Evolutionary conservation across 1,140 invertebrate species (phyloP).

Genomic region (Pinna nobilis): DNA sequence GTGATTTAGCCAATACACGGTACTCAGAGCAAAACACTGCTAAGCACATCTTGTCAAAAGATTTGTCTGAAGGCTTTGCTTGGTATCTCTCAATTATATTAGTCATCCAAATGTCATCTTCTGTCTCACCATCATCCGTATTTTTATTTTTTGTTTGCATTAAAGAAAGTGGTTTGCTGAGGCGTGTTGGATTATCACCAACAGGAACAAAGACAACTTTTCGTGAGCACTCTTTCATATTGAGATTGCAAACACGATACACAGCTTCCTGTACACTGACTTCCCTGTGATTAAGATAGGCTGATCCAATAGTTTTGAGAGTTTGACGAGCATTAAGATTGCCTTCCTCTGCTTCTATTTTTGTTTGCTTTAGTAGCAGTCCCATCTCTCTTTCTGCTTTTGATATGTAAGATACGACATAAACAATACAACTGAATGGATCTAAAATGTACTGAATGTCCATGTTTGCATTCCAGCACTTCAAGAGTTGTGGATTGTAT

Average conservation of each 20-base stretch:
- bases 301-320: slow-evolving; percentile 20
- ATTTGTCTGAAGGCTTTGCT: not conserved
- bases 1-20: not conserved
- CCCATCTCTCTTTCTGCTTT: slow-evolving; percentile 43
- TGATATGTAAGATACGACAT: slow-evolving; percentile 30
- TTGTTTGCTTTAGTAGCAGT: slow-evolving; percentile 19
- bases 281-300: slow-evolving; percentile 37
- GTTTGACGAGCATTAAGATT: slow-evolving; percentile 30
- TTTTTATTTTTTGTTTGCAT: not conserved
- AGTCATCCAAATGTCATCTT: slow-evolving; percentile 6
- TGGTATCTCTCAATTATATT: slow-evolving; percentile 12
- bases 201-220: slow-evolving; percentile 36
- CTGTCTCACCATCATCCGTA: not conserved
- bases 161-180: slow-evolving; percentile 5
- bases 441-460: slow-evolving; percentile 23
- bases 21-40: slow-evolving; percentile 22
- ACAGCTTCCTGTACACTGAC: slow-evolving; percentile 40
- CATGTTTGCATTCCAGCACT: slow-evolving; percentile 21
- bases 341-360: slow-evolving; percentile 25
- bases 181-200: slow-evolving; percentile 5
- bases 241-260: slow-evolving; percentile 36
- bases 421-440: slow-evolving; percentile 8
- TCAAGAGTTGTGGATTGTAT: slow-evolving; percentile 19
- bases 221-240: slow-evolving; percentile 32
- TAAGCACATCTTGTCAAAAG: slow-evolving; percentile 9